These are phyloP conservation scores for Octopus sinensis DNA, from an alignment of 1,140 invertebrate species.

Conservation along the genomic window DNA sequence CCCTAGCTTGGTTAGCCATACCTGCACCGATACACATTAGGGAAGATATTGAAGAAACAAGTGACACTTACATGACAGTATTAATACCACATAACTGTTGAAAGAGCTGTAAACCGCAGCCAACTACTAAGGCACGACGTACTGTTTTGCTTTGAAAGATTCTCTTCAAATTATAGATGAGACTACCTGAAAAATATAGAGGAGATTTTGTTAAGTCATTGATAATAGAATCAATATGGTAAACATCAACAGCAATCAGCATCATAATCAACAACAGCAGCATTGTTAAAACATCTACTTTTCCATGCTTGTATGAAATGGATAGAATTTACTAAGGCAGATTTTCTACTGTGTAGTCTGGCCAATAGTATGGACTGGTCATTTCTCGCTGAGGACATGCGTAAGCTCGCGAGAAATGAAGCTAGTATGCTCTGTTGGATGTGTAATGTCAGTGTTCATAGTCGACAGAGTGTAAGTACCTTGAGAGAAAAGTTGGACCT, in stretches of 20 bases:
- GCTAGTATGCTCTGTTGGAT: no score
- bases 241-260: neutral
- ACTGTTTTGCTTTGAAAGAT: conserved; percentile 59
- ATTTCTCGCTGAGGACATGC: no score
- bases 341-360: no score
- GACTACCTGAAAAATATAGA: neutral
- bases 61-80: conserved; percentile 64
- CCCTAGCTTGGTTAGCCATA: neutral
- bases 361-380: no score
- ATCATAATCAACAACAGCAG: no score
- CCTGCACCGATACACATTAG: neutral
- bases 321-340: no score
- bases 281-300: no score
- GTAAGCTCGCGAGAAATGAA: no score
- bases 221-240: neutral
- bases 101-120: conserved; percentile 63
- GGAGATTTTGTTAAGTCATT: neutral
- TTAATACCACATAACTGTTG: conserved; percentile 68
- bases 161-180: conserved; percentile 32
- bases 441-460: no score
- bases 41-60: neutral
- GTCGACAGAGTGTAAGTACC: no score
- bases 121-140: conserved; percentile 62
- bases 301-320: no score
- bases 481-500: no score